Conservation (phyloP, 1,140 invertebrate species). For the Anthonomus grandis region DNA sequence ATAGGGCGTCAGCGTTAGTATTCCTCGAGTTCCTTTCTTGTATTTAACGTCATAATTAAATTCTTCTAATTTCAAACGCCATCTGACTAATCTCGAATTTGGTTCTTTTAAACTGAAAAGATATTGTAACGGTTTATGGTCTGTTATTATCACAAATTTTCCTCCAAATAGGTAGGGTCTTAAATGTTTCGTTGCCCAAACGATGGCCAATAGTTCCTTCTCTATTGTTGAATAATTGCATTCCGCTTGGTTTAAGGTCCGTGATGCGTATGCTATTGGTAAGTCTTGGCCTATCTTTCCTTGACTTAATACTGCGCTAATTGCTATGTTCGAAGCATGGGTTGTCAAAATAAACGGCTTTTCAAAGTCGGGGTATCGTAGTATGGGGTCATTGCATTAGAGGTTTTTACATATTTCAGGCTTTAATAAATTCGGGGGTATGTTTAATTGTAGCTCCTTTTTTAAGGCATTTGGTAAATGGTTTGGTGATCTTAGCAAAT, state of each 20-base stretch:
- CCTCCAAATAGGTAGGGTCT: slow-evolving; percentile 28
- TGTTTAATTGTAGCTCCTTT: slow-evolving; percentile 11
- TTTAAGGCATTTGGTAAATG: slow-evolving; percentile 16
- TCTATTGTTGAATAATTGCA: no score
- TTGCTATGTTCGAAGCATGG: slow-evolving; percentile 27
- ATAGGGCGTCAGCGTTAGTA: slow-evolving; percentile 15
- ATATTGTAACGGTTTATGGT: slow-evolving; percentile 29
- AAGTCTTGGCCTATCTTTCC: slow-evolving; percentile 17
- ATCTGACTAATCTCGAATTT: slow-evolving; percentile 47
- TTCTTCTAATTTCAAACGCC: slow-evolving; percentile 44
- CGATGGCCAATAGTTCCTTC: slow-evolving; percentile 46
- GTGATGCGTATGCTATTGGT: slow-evolving; percentile 30
- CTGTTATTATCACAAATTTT: slow-evolving; percentile 28
- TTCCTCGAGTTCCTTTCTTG: slow-evolving; percentile 46
- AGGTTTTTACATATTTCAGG: slow-evolving; percentile 13
- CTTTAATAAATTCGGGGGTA: slow-evolving; percentile 7
- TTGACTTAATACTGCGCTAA: slow-evolving; percentile 36
- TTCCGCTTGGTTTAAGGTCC: no score
- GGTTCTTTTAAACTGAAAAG: slow-evolving; percentile 49
- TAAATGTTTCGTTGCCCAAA: slow-evolving; percentile 33
- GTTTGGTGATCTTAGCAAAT: slow-evolving; percentile 40
- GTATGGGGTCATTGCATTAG: slow-evolving; percentile 25
- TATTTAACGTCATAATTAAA: slow-evolving; percentile 50
- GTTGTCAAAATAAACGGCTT: slow-evolving; percentile 43
- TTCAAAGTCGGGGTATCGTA: slow-evolving; percentile 41